Base-by-base conservation (phyloP, 1,140 invertebrate genomes). In the Lethrus apterus region DNA sequence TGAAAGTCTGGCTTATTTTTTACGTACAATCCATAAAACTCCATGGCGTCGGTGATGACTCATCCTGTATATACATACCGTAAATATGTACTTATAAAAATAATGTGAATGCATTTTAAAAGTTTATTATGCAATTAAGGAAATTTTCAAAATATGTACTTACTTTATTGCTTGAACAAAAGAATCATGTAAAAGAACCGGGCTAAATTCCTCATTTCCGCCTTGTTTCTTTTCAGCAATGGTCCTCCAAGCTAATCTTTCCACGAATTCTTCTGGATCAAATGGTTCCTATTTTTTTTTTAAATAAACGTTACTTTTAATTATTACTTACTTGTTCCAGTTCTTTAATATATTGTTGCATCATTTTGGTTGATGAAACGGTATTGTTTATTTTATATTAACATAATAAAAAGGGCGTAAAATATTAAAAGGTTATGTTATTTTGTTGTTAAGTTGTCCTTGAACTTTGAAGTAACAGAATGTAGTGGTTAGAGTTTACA, bases 221-320 rank as follows among this genome's bases (percentile, higher is more conserved):
- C 81, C 71, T 42, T 76, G 71, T 13, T 75, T 77, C 21, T 78
- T 79, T 60, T 89, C 88, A 51, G 82, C 83, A 55, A 91, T 87
- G 24, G 91, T 90, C 60, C 92, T 78, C 84, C 93, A 94, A 46
- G 94, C 94, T 53, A 99, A 71, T 46, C 93, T 74, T 69, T 98
- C 95, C 1, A 99, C 93, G 78, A 98, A 98, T 61, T 97, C 93
- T 68, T 93, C 88, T 15, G 91, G 82, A 75, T 97, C 90, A 70
- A 97, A 98, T 1, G 93, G 91, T 64, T 97, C 92, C 89, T 89
- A 54, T 49, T 65, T 36, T 44, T 14, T 44, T 33, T 46, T 9
- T 14, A 44, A 24, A 7, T 24, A 48, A 33, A 2, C 32, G 15
- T 11, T 46, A 42, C 19, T 31, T 15, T 24, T 17, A 47, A 18